Evolutionary conservation across 2,113 vertebrate genomes (phyloP).

Genomic region (Cyprinodon brontotheroides): DNA sequence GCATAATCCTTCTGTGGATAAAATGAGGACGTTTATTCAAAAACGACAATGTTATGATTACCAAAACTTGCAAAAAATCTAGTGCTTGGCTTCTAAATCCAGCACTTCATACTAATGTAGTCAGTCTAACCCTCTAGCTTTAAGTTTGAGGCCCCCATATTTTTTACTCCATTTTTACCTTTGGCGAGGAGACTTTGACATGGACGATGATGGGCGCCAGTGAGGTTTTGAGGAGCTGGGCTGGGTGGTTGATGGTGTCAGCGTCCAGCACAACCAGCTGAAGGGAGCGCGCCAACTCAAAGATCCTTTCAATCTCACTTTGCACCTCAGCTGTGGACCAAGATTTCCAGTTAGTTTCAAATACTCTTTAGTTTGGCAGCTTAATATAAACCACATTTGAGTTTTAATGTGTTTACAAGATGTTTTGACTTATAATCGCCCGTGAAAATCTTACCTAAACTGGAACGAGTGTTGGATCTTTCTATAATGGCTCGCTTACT

Average conservation of each 20-base stretch:
- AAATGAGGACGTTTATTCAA: constrained; percentile 39
- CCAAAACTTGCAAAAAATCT: too few relatives aligned
- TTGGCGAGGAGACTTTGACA: constrained; percentile 95
- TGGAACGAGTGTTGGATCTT: constrained; percentile 94
- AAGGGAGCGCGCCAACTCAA: constrained; percentile 93
- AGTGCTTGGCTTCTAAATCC: too few relatives aligned
- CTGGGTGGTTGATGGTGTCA: constrained; percentile 96
- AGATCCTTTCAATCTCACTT: constrained; percentile 96
- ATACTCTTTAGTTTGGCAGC: neutral
- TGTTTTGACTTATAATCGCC: neutral
- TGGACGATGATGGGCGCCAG: constrained; percentile 96
- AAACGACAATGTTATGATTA: constrained; percentile 3
- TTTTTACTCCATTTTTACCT: constrained; percentile 74
- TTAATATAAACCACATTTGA: neutral
- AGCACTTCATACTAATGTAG: too few relatives aligned
- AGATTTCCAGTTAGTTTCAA: neutral
- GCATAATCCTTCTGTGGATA: constrained; percentile 4
- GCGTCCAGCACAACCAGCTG: constrained; percentile 94
- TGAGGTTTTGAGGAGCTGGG: constrained; percentile 94
- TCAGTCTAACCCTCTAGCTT: too few relatives aligned
- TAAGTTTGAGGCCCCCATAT: too few relatives aligned
- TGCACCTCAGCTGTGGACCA: constrained; percentile 88
- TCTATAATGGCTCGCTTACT: constrained; percentile 96
- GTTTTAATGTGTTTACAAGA: neutral
- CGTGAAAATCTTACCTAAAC: constrained; percentile 84